A percentile compares a stretch with the other conserved stretches of the same genome.
Evolutionary conservation across 2,113 vertebrate genomes (phyloP).

Genomic region (Microtus pennsylvanicus): DNA sequence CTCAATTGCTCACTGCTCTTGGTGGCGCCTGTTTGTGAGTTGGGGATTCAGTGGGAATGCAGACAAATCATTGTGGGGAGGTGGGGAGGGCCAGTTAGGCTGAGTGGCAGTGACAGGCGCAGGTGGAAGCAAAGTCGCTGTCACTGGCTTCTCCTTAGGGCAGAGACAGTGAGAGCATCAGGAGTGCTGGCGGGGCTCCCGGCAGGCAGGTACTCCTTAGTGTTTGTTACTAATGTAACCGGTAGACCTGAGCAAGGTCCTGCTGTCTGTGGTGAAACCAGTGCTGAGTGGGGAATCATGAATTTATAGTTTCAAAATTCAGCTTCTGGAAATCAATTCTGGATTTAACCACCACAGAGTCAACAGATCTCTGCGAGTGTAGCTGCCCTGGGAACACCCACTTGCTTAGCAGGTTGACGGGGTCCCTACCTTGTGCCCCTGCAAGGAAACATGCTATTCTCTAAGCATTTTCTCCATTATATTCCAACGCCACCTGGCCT

Average conservation of each 20-base stretch:
- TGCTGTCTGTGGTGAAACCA: not conserved
- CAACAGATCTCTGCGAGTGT: not conserved
- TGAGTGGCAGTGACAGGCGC: not conserved
- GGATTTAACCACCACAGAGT: not conserved
- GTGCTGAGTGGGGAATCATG: not conserved
- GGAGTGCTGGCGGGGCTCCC: not conserved
- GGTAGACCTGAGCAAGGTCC: not conserved
- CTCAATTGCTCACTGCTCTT: not conserved
- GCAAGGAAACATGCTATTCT: not conserved
- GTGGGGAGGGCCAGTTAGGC: not conserved
- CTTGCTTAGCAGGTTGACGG: not conserved
- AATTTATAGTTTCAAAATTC: constrained; percentile 22
- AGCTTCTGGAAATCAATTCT: not conserved
- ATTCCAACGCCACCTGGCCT: constrained; percentile 27
- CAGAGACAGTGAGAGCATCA: not conserved
- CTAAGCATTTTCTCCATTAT: not conserved
- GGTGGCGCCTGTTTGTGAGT: not conserved
- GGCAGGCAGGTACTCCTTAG: not conserved
- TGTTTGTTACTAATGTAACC: not conserved
- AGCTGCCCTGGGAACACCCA: not conserved
- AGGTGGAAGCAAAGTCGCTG: not conserved
- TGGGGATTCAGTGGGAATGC: not conserved
- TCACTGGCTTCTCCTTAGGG: not conserved
- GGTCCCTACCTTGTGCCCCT: not conserved
- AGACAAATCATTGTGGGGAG: not conserved